Evolutionary conservation across 2,888 invertebrate species (phyloP), one percentile per base, ranked within the genome.

Genomic region (Cheilosia vernalis): DNA sequence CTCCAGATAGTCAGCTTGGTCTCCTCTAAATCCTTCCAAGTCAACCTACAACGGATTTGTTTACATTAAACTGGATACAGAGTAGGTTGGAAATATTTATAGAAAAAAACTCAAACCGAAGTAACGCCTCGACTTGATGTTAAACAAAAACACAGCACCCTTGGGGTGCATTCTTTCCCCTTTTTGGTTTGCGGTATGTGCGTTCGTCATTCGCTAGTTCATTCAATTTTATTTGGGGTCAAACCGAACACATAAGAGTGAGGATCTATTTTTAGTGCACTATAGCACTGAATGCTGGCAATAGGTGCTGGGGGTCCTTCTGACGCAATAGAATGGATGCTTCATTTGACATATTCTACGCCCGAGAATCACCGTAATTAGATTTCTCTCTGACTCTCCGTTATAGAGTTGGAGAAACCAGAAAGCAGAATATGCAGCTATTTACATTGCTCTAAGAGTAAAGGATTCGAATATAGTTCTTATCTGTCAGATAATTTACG

Each of bases 401-500:
- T 37, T 55, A 37, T 72, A 67, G 82, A 56, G 61, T 37, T 73
- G 2, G 21, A 21, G 21, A 21, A 21, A 21, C 3, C 24, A 44
- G 27, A 27, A 27, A 27, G 51, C 40, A 19, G 42, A 83, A 67
- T 78, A 44, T 47, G 66, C 66, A 61, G 19, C 44, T 44, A 67
- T 64, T 64, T 55, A 55, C 37, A 67, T 44, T 47, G 21, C 51
- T 53, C 66, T 30, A 9, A 27, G 60, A 67, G 72, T 47, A 42
- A 67, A 61, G 33, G 44, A 61, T 80, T 85, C 60, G 53, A 85
- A 85, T 85, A 85, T 85, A 66, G 85, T 76, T 81, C 76, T 85
- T 85, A 85, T 85, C 85, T 81, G 85, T 77, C 80, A 67, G 80
- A 85, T 85, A 85, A 85, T 85, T 85, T 85, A 85, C 85, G 85